phyloP scores from a whole-genome alignment of 2,888 invertebrate genomes.

The Papilio protenor region DNA sequence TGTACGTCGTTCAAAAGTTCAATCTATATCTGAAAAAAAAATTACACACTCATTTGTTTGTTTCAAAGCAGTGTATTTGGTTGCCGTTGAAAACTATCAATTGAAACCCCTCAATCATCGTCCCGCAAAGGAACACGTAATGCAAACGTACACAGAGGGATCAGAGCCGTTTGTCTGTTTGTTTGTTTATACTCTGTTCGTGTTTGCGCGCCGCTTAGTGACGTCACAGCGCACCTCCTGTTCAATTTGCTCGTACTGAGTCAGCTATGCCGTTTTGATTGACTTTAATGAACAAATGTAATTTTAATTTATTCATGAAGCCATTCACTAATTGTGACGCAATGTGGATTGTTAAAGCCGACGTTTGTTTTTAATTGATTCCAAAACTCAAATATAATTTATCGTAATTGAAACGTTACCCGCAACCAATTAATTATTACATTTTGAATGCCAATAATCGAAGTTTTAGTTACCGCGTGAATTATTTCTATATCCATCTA shows the following conservation, averaged over 20 bases:
- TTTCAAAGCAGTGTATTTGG: not conserved
- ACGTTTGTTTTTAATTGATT: slow-evolving; percentile 40
- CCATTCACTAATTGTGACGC: slow-evolving; percentile 35
- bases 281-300: slow-evolving; percentile 43
- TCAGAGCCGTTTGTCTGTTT: slow-evolving; percentile 61
- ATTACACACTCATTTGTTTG: not conserved
- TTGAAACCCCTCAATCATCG: slow-evolving; percentile 45
- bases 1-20: too few species aligned
- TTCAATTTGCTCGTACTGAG: slow-evolving; percentile 45
- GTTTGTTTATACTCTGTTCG: slow-evolving; percentile 54
- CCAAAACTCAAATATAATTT: slow-evolving; percentile 29
- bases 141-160: slow-evolving; percentile 56
- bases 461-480: not conserved
- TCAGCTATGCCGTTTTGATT: slow-evolving; percentile 44
- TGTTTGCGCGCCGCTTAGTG: slow-evolving; percentile 62
- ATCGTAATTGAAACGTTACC: slow-evolving; percentile 31
- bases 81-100: slow-evolving; percentile 33
- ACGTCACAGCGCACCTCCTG: slow-evolving; percentile 46
- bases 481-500: not conserved
- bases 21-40: too few species aligned
- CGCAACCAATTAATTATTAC: slow-evolving; percentile 16
- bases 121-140: slow-evolving; percentile 44
- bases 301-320: slow-evolving; percentile 42
- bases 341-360: slow-evolving; percentile 28
- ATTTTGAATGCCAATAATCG: slow-evolving; percentile 19